phyloP scores from a whole-genome alignment of 1,140 invertebrate genomes.

The Medauroidea extradentata region DNA sequence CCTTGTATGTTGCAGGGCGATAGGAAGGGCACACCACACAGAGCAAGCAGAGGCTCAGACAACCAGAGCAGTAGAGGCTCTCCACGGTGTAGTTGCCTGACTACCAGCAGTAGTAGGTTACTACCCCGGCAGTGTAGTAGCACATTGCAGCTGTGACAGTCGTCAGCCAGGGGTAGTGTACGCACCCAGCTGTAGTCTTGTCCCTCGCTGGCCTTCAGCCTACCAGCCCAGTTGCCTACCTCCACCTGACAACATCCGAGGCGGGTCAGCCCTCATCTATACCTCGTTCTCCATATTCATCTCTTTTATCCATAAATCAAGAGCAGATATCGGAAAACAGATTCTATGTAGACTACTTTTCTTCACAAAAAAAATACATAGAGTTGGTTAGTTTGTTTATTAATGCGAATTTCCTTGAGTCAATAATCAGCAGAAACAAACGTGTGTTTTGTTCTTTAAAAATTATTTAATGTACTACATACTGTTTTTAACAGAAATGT shows the following conservation, averaged over 20 bases:
- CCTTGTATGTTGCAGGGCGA: conserved; percentile 76
- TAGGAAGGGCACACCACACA: conserved; percentile 72
- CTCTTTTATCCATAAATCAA: no score
- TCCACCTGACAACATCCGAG: neutral
- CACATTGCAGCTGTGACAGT: conserved; percentile 64
- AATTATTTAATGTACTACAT: no score
- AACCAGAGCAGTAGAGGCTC: conserved; percentile 76
- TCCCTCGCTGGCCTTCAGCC: neutral
- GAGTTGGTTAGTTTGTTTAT: no score
- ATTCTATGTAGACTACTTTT: no score
- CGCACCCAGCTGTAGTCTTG: conserved; percentile 44
- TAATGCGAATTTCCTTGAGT: no score
- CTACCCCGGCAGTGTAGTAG: conserved; percentile 41
- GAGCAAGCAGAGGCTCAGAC: conserved; percentile 63
- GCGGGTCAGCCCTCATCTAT: no score
- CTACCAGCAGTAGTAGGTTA: conserved; percentile 7
- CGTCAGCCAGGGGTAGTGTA: conserved; percentile 53
- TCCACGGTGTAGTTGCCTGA: conserved; percentile 5
- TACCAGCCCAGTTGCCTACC: neutral
- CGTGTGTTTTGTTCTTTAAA: no score
- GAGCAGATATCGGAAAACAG: no score
- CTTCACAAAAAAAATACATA: no score
- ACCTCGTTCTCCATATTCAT: no score
- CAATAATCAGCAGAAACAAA: no score
- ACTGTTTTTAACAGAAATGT: no score